phyloP scores from a whole-genome alignment of 2,113 vertebrate species.

The Nyctibius bracteatus region DNA sequence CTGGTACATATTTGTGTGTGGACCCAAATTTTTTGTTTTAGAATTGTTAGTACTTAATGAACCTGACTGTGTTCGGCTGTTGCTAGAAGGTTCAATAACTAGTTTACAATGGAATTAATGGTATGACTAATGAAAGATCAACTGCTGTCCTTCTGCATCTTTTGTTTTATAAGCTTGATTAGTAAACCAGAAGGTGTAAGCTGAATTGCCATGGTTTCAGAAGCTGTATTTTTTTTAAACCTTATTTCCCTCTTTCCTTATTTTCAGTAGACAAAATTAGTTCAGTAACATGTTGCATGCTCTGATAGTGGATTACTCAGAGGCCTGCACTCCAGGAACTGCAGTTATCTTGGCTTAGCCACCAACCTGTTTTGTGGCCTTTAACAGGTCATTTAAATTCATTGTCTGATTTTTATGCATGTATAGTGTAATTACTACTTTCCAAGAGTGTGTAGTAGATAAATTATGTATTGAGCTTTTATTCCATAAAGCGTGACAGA shows the following conservation, averaged over 20 bases:
- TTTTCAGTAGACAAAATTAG: not conserved
- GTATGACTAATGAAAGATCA: not conserved
- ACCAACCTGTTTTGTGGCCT: slow-evolving; percentile 29
- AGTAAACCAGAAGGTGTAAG: not conserved
- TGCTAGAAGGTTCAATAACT: not conserved
- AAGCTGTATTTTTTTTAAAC: not conserved
- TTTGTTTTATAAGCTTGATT: not conserved
- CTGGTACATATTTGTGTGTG: not conserved
- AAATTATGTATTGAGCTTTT: slow-evolving; percentile 9
- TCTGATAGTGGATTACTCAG: not conserved
- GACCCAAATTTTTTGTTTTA: not conserved
- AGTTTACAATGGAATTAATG: not conserved
- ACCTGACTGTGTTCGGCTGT: not conserved
- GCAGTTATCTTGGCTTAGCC: slow-evolving; percentile 12
- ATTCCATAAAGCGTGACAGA: not conserved
- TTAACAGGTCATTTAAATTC: slow-evolving; percentile 23
- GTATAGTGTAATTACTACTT: not conserved
- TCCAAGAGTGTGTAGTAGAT: not conserved
- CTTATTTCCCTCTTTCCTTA: not conserved
- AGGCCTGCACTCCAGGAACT: not conserved
- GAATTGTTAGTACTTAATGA: not conserved
- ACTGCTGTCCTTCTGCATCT: not conserved
- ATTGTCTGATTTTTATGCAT: slow-evolving; percentile 19
- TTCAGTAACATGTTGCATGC: not conserved
- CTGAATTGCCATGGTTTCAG: not conserved